A percentile compares a stretch with the other conserved stretches of the same genome.
Evolutionary conservation across 2,113 vertebrate genomes (phyloP).

Genomic region (Hemichromis elongatus): DNA sequence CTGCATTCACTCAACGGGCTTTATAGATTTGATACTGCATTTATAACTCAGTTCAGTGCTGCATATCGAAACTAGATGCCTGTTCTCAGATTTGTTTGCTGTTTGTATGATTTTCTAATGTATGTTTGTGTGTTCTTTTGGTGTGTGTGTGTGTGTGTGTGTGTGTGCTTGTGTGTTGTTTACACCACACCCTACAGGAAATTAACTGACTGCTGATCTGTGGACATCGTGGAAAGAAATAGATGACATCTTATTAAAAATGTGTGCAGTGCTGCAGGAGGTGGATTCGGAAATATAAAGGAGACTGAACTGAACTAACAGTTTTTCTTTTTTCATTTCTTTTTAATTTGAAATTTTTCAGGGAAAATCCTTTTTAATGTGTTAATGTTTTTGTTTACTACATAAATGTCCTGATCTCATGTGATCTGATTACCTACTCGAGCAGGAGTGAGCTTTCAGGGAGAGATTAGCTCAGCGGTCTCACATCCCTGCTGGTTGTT

Average conservation of each 20-base stretch:
- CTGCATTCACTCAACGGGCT: background rate
- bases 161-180: background rate
- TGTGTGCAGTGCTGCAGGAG: slow-evolving; percentile 16
- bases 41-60: background rate
- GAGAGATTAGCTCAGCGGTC: background rate
- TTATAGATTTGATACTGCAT: background rate
- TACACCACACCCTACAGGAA: slow-evolving; percentile 38
- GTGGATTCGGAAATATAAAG: background rate
- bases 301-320: background rate
- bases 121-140: background rate
- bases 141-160: background rate
- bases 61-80: background rate
- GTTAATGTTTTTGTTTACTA: background rate
- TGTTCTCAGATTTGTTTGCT: background rate
- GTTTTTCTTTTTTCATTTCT: background rate
- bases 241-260: slow-evolving; percentile 52
- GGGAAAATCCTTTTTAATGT: background rate
- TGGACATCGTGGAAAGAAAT: slow-evolving; percentile 14
- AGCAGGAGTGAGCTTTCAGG: background rate
- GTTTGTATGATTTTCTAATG: background rate
- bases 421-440: slow-evolving; percentile 7
- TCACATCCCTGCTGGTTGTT: background rate
- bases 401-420: background rate
- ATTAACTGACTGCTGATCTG: slow-evolving; percentile 48
- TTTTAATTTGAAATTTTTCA: background rate